Percentiles rank a stretch among this genome's conserved stretches.
Evolutionary conservation across 2,888 invertebrate species (phyloP).

Genomic region (Galeopsomyia nigrocyanea): DNA sequence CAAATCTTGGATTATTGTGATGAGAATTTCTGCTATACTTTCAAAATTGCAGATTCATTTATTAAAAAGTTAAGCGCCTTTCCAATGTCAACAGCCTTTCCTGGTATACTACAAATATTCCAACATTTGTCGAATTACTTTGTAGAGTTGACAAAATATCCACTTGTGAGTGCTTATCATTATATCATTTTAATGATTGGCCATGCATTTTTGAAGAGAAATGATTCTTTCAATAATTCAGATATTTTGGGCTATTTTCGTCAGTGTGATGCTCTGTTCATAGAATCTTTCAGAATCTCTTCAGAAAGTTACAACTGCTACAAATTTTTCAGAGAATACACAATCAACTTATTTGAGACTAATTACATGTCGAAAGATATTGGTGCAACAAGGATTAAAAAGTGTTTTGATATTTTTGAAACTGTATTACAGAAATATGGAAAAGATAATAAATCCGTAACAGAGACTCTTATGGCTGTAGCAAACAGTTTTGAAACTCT

Average conservation of each 20-base stretch:
- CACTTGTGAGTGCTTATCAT: constrained; percentile 28
- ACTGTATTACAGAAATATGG: constrained; percentile 40
- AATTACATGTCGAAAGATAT: constrained; percentile 50
- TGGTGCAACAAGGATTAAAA: constrained; percentile 35
- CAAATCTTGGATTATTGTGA: constrained; percentile 32
- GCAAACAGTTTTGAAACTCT: constrained; percentile 49
- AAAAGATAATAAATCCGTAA: constrained; percentile 41
- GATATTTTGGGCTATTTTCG: constrained; percentile 36
- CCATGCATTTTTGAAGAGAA: constrained; percentile 36
- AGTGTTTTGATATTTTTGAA: constrained; percentile 29
- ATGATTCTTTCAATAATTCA: constrained; percentile 36
- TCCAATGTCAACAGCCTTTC: constrained; percentile 10
- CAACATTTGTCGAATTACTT: constrained; percentile 29
- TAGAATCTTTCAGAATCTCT: constrained; percentile 4
- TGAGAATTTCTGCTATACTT: constrained; percentile 20
- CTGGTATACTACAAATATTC: constrained; percentile 26
- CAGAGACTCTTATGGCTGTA: constrained; percentile 45
- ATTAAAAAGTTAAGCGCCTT: constrained; percentile 28
- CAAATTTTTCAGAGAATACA: constrained; percentile 47
- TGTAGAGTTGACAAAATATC: constrained; percentile 10
- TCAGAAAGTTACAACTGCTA: constrained; percentile 42
- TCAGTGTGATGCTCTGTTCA: constrained; percentile 34
- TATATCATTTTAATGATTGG: constrained; percentile 23
- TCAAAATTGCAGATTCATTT: constrained; percentile 26
- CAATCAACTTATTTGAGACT: constrained; percentile 46